These are phyloP conservation scores for Drosophila murphyi DNA, from an alignment of 1,140 invertebrate species.

Conservation along the genomic window DNA sequence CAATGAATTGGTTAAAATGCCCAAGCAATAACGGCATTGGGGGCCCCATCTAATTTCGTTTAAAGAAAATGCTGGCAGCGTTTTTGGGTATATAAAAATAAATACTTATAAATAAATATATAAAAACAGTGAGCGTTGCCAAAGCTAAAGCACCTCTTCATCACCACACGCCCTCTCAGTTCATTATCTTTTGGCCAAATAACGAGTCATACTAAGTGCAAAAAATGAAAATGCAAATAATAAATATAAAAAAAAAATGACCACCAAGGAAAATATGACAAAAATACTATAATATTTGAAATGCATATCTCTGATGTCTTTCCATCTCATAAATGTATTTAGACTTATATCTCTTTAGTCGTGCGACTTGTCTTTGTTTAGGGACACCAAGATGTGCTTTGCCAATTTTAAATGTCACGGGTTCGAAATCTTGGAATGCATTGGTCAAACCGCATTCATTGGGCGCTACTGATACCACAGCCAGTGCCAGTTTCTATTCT, in stretches of 20 bases:
- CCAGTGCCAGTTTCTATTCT: slow-evolving; percentile 31
- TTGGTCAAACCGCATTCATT: neutral
- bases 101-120: slow-evolving; percentile 56
- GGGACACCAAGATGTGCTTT: neutral
- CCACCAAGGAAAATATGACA: slow-evolving; percentile 2
- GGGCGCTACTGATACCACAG: slow-evolving; percentile 21
- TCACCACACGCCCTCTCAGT: neutral
- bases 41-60: slow-evolving; percentile 72
- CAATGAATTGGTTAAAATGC: slow-evolving; percentile 32
- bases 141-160: slow-evolving; percentile 15
- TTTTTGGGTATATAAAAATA: slow-evolving; percentile 60
- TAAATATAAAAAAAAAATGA: slow-evolving; percentile 1
- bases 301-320: slow-evolving; percentile 40
- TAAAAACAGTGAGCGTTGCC: slow-evolving; percentile 38
- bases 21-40: slow-evolving; percentile 40
- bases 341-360: slow-evolving; percentile 42
- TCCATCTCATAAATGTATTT: slow-evolving; percentile 21
- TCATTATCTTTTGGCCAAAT: neutral
- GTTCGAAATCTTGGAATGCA: slow-evolving; percentile 26
- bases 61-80: slow-evolving; percentile 67
- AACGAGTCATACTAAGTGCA: slow-evolving; percentile 56
- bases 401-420: slow-evolving; percentile 3
- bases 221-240: slow-evolving; percentile 25
- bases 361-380: slow-evolving; percentile 62
- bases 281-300: neutral